Base-by-base conservation (phyloP, 2,797 vertebrate species). In the Muraenolepis orangiensis region DNA sequence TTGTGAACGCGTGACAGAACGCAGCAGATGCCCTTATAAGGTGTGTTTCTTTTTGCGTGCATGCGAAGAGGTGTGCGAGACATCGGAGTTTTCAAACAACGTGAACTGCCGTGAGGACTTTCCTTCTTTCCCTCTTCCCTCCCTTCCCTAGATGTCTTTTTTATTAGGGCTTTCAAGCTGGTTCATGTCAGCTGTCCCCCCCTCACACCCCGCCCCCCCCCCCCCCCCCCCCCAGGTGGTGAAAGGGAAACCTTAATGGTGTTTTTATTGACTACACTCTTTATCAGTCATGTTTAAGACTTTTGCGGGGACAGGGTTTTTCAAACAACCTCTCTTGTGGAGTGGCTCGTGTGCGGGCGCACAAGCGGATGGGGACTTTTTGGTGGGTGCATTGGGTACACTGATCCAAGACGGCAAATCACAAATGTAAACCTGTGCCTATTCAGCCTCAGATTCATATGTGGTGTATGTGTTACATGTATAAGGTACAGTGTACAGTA, bases 241-340 rank as follows among this genome's bases (percentile, higher is more conserved):
- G 51, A 61, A 8, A 51, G 74, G 34, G 31, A 81, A 70, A 68
- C 74, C 18, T 61, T 84, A 78, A 79, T 82, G 72, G 74, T 61
- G 30, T 69, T 82, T 86, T 84, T 81, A 75, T 80, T 85, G 69
- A 83, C 73, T 34, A 46, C 14, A 18, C 13, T 66, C 72, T 78
- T 38, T 18, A 46, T 67, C 72, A 23, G 23, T n/a, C 72, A 0
- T 76, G 67, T 79, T 73, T 80, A 61, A 61, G 51, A 61, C 51
- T 61, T n/a, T 34, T 61, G 51, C n/a, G 26, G 51, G 51, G n/a
- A 61, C 51, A 26, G n/a, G n/a, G n/a, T 26, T 23, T n/a, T 61
- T n/a, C 26, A 61, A 61, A 61, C 23, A n/a, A 5, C 46, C 46
- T 51, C 46, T 51, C 46, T 51, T n/a, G n/a, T n/a, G n/a, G 46